Evolutionary conservation across 2,797 vertebrate genomes (phyloP).

Genomic region (Notolepis coatsorum): DNA sequence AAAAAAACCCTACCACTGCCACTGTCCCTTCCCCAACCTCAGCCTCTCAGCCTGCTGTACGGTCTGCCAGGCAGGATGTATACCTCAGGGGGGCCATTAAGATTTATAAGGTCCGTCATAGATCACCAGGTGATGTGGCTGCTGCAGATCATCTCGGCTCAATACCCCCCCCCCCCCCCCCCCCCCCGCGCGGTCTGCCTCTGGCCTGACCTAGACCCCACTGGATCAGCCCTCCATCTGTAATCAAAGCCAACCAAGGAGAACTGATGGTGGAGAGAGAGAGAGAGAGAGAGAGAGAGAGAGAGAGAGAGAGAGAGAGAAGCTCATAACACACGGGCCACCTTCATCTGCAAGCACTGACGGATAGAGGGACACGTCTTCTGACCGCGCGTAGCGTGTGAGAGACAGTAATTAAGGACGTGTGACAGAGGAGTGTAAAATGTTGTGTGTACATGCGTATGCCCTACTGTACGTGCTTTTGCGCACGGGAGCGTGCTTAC

Average conservation of each 20-base stretch:
- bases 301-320: background rate
- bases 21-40: too few species aligned
- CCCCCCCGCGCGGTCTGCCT: constrained; percentile 22
- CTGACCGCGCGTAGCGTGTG: background rate
- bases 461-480: background rate
- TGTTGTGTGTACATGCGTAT: background rate
- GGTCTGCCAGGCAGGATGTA: constrained; percentile 31
- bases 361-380: background rate
- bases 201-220: constrained; percentile 26
- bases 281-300: background rate
- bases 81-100: constrained; percentile 46
- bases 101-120: constrained; percentile 39
- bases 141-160: constrained; percentile 36
- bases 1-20: too few species aligned
- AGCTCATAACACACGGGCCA: constrained; percentile 2
- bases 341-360: background rate
- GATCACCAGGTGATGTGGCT: constrained; percentile 42
- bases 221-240: constrained; percentile 49
- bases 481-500: too few species aligned
- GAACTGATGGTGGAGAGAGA: constrained; percentile 4
- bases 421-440: background rate
- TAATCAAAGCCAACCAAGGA: constrained; percentile 57
- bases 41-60: constrained; percentile 9
- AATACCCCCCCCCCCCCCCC: constrained; percentile 50
- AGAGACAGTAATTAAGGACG: background rate